These are phyloP conservation scores for Cuculus canorus DNA, from an alignment of 2,797 vertebrate genomes.

Conservation along the genomic window DNA sequence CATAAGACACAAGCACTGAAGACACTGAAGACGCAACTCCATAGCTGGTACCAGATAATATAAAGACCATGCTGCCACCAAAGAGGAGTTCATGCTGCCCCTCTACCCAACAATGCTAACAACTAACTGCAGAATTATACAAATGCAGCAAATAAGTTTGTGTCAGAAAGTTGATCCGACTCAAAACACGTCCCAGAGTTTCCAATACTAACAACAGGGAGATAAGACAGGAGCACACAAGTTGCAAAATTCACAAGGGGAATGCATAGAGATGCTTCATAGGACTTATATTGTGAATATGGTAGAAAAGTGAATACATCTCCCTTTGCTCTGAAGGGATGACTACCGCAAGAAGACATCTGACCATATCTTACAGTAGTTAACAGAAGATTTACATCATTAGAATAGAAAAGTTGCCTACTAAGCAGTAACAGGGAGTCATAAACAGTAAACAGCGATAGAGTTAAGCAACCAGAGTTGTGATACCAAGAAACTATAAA, in stretches of 20 bases:
- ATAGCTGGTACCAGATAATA: not conserved
- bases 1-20: not conserved
- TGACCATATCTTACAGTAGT: not conserved
- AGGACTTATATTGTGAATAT: not conserved
- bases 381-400: not conserved
- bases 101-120: not conserved
- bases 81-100: rapidly evolving
- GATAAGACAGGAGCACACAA: not conserved
- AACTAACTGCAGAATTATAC: not conserved
- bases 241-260: not conserved
- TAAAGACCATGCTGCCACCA: not conserved
- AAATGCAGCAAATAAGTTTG: not conserved
- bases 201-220: not conserved
- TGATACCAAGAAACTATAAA: not conserved
- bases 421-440: not conserved
- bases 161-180: not conserved
- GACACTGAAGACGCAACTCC: not conserved
- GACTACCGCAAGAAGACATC: not conserved
- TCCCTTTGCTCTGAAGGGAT: not conserved
- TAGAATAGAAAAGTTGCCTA: not conserved
- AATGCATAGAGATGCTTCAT: not conserved
- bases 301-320: not conserved
- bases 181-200: not conserved
- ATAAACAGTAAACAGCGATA: not conserved
- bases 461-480: not conserved